Base-by-base conservation (phyloP, 2,797 vertebrate genomes). In the Eupleurogrammus muticus region DNA sequence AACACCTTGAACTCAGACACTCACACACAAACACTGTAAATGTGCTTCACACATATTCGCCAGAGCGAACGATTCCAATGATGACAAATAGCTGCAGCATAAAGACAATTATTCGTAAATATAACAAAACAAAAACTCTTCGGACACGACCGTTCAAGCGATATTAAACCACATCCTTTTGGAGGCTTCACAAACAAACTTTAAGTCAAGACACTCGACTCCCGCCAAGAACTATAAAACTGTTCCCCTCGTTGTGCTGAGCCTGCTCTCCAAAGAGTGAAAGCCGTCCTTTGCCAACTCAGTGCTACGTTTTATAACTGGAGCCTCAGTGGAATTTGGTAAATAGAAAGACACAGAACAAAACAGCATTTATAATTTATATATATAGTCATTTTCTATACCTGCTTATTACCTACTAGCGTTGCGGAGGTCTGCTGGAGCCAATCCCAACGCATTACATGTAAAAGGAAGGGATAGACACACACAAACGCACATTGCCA, bases 301-400 rank as follows among this genome's bases (percentile, higher is more conserved):
- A 71, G 65, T 21, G 16, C 65, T 65, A 66, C 72, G 75, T 71
- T 86, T 85, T 89, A 68, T 82, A 75, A 87, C 16, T 81, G 58
- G 49, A 64, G 73, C 80, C 82, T 82, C 84, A 34, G 70, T 1
- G 42, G 83, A 85, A 69, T 54, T 59, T 49, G 52, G 66, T 53
- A 82, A 78, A 76, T 20, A 67, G 63, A 83, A 75, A 81, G 77
- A 70, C 56, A 5, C 24, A 64, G 73, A 86, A 80, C 76, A 87
- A 85, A 91, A 86, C 73, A 86, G 73, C 77, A 82, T 79, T 70
- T 61, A 76, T 74, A 72, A 88, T 87, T 87, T 28, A 28, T 28
- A 28, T 28, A 28, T 28, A 28, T 28, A 28, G n/a, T n/a, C n/a
- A n/a, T n/a, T n/a, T n/a, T n/a, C n/a, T n/a, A n/a, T n/a, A n/a